phyloP scores from a whole-genome alignment of 2,113 vertebrate species.

The Phalacrocorax brasilianus region DNA sequence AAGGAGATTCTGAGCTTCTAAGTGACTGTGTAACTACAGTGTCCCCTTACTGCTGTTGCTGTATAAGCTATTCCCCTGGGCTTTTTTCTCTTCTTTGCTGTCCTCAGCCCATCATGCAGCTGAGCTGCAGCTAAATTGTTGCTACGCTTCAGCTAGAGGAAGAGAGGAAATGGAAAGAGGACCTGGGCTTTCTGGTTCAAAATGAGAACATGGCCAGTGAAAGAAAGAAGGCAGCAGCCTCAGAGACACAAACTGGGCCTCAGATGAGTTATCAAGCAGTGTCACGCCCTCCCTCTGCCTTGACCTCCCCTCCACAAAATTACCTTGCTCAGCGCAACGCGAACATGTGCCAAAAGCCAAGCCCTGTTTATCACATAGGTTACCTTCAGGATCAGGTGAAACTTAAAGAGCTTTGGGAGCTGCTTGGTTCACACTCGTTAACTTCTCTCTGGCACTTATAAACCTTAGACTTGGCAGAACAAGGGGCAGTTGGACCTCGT shows the following conservation, averaged over 20 bases:
- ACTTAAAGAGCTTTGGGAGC: constrained; percentile 12
- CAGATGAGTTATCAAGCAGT: neutral
- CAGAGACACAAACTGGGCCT: neutral
- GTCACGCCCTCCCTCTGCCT: neutral
- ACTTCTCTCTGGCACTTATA: constrained; percentile 22
- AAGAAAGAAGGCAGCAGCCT: neutral
- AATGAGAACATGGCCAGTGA: neutral
- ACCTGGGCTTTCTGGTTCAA: neutral
- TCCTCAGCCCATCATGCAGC: neutral
- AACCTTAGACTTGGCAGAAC: constrained; percentile 24
- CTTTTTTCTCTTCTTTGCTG: neutral
- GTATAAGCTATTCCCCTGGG: neutral
- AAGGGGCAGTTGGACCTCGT: neutral
- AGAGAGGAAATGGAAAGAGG: neutral
- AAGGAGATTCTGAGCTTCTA: neutral
- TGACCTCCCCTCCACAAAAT: constrained; percentile 24
- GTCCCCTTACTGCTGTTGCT: neutral
- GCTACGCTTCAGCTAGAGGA: neutral
- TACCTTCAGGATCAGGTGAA: constrained; percentile 41
- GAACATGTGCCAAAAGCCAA: neutral
- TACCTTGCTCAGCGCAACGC: neutral
- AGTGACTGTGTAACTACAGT: accelerated
- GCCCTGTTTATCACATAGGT: neutral
- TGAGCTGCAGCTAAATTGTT: neutral
- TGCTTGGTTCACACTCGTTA: neutral